A percentile compares a stretch with the other conserved stretches of the same genome.
These are phyloP conservation scores for silkworm (Bombyx mori) DNA, from an alignment of 1,140 invertebrate species.

Conservation along the genomic window ASM3026992v2 NC_085121.1:10143501-10144000, in stretches of 20 bases:
- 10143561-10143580: neutral
- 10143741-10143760: conserved; percentile 5
- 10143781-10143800: conserved; percentile 7
- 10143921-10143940: no score
- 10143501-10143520: neutral
- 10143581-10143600: neutral
- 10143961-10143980: no score
- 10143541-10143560: neutral
- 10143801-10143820: conserved; percentile 4
- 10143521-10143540: neutral
- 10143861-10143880: conserved; percentile 7
- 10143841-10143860: conserved; percentile 7
- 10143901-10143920: conserved; percentile 4
- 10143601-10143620: neutral
- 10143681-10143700: conserved; percentile 3
- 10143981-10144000: no score
- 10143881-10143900: conserved; percentile 12
- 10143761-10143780: conserved; percentile 8
- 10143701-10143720: neutral
- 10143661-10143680: conserved; percentile 3
- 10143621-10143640: neutral
- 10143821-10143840: conserved; percentile 2
- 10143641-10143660: conserved; percentile 3
- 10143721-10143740: conserved; percentile 5
- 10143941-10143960: no score